Evolutionary conservation across 2,888 invertebrate genomes (phyloP).

Genomic region (Chaetogeoica ovagalla): DNA sequence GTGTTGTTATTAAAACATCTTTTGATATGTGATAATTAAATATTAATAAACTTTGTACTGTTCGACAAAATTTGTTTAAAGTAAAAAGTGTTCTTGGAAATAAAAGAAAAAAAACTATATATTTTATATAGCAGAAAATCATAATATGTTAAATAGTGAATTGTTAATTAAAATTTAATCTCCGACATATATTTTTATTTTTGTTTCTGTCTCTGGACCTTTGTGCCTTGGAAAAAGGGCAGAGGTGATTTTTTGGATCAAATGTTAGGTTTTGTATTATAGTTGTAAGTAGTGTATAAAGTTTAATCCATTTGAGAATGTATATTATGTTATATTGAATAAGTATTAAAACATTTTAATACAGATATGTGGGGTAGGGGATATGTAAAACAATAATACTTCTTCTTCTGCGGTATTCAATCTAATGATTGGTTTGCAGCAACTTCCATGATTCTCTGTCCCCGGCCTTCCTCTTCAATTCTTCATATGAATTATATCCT

Average conservation of each 20-base stretch:
- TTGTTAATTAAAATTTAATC: conserved; percentile 38
- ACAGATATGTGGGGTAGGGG: neutral
- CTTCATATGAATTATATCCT: too few species aligned
- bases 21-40: neutral
- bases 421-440: too few species aligned
- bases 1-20: neutral
- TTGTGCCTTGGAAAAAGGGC: conserved; percentile 16
- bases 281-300: neutral
- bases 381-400: too few species aligned
- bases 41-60: conserved; percentile 5
- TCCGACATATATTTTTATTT: conserved; percentile 41
- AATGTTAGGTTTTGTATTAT: conserved; percentile 14
- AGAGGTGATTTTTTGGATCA: conserved; percentile 14
- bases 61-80: conserved; percentile 1
- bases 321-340: neutral
- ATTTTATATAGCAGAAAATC: neutral
- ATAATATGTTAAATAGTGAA: neutral
- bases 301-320: conserved; percentile 7
- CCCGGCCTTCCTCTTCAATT: too few species aligned
- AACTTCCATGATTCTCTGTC: too few species aligned
- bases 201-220: conserved; percentile 28
- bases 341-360: conserved; percentile 23
- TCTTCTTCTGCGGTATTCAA: too few species aligned
- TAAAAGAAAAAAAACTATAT: neutral
- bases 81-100: neutral